Base-by-base conservation (phyloP, 2,113 vertebrate genomes). In the Sturnira hondurensis region DNA sequence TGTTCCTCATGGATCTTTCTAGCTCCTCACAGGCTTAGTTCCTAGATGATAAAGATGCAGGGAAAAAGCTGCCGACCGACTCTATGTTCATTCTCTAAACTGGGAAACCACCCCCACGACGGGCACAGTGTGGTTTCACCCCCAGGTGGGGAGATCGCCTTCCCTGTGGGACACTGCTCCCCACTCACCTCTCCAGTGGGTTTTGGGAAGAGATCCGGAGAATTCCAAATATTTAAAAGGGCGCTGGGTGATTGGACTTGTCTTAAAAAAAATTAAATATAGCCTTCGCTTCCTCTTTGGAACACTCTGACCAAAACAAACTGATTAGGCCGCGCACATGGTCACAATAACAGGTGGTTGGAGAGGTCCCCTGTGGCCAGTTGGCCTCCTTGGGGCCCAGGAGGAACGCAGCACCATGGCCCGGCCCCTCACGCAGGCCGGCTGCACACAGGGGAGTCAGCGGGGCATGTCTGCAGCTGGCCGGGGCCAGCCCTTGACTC, bases 391-490 rank as follows among this genome's bases (percentile, higher is more conserved):
- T 7, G 0, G 1, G 0, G 74, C 76, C 50, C 8, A 33, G 38
- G 78, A 88, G 89, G 85, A 97, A 86, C 86, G 92, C 43, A 56
- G 81, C 22, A 63, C 63, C 31, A 19, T 31, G 58, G 47, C 22
- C 5, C 78, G 80, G 80, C 3, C 31, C 73, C 82, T n/a, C 16
- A 38, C 0, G 43, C 65, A 82, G 93, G 58, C 36, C 73, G 33
- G 87, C 41, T 0, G 0, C 33, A 26, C 36, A 0, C 4, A 61
- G 80, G 84, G 88, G 78, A 97, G 88, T 95, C 92, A 91, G 82
- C 52, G 38, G 77, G 83, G 94, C 91, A 1, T 38, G n/a, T 94
- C 97, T 97, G 98, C 98, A 98, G 98, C 98, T 98, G 98, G 88
- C 82, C 38, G 52, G 56, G 92, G 97, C 93, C 70, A 61, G 43